These are phyloP conservation scores for Drosophila lacicola DNA, from an alignment of 2,888 invertebrate species.

Conservation along the genomic window DNA sequence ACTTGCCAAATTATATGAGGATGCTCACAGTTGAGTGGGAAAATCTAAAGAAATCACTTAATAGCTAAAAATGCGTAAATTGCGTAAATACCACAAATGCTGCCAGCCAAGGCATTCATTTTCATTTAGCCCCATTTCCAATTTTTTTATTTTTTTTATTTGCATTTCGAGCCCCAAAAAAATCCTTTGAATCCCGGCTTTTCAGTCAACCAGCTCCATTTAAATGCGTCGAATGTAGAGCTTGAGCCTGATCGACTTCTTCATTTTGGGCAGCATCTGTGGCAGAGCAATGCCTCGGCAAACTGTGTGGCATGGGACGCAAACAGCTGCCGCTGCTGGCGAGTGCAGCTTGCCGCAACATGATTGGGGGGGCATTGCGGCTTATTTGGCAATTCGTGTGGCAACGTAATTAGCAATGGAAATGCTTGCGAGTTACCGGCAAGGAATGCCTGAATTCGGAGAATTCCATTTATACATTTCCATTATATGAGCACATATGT, in stretches of 20 bases:
- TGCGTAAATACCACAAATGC: constrained; percentile 42
- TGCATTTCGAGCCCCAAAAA: constrained; percentile 26
- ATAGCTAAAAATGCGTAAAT: constrained; percentile 44
- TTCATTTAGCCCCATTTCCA: constrained; percentile 11
- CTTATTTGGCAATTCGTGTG: constrained; percentile 37
- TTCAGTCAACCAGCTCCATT: neutral
- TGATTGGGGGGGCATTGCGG: constrained; percentile 17
- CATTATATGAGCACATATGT: neutral
- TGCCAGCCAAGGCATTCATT: constrained; percentile 21
- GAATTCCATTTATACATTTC: neutral
- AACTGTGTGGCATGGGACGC: constrained; percentile 6
- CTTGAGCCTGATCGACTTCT: neutral
- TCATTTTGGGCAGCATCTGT: neutral
- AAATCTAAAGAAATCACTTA: constrained; percentile 44
- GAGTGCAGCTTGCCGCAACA: constrained; percentile 9
- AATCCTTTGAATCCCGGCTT: constrained; percentile 16
- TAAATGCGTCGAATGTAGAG: neutral
- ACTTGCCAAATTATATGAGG: constrained; percentile 57
- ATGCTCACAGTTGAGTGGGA: constrained; percentile 24
- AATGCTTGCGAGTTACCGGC: neutral
- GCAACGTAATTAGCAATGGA: constrained; percentile 26
- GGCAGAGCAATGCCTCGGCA: too few relatives aligned
- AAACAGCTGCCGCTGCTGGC: constrained; percentile 8
- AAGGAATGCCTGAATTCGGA: neutral
- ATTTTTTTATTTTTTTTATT: constrained; percentile 14